phyloP scores from a whole-genome alignment of 2,888 invertebrate species.

The Tenthredo scrophulariae region DNA sequence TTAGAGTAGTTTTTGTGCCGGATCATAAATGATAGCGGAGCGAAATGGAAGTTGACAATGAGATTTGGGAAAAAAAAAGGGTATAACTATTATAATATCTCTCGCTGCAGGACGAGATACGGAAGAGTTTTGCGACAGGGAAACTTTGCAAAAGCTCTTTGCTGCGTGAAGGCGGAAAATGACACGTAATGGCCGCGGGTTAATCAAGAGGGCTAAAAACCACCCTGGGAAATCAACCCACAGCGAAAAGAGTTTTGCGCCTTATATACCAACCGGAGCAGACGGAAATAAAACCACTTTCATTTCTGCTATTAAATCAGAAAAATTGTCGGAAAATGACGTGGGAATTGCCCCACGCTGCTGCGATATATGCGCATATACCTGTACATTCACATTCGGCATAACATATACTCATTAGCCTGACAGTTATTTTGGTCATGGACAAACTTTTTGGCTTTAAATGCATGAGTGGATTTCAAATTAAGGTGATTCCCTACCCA shows the following conservation, averaged over 20 bases:
- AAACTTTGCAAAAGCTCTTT: constrained; percentile 34
- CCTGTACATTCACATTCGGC: background rate
- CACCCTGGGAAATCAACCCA: constrained; percentile 42
- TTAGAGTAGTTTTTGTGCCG: background rate
- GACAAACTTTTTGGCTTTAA: no score
- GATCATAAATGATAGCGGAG: background rate
- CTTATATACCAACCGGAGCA: constrained; percentile 1
- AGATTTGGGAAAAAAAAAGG: constrained; percentile 4
- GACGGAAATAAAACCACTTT: constrained; percentile 11
- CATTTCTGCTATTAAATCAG: constrained; percentile 35
- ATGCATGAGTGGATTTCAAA: no score
- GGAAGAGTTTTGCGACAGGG: constrained; percentile 15
- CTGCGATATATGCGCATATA: background rate
- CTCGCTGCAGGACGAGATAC: background rate
- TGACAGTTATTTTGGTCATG: no score
- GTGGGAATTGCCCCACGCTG: background rate
- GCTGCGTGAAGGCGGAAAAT: constrained; percentile 36
- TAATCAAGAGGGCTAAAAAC: constrained; percentile 14
- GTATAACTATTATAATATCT: constrained; percentile 21
- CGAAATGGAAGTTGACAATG: constrained; percentile 30
- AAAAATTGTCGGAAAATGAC: constrained; percentile 25
- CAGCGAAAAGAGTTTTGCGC: constrained; percentile 33
- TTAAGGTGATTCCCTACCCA: no score
- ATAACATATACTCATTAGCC: background rate
- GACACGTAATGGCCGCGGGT: constrained; percentile 30